phyloP scores from a whole-genome alignment of 2,797 vertebrate species.

The Sebastes variabilis region DNA sequence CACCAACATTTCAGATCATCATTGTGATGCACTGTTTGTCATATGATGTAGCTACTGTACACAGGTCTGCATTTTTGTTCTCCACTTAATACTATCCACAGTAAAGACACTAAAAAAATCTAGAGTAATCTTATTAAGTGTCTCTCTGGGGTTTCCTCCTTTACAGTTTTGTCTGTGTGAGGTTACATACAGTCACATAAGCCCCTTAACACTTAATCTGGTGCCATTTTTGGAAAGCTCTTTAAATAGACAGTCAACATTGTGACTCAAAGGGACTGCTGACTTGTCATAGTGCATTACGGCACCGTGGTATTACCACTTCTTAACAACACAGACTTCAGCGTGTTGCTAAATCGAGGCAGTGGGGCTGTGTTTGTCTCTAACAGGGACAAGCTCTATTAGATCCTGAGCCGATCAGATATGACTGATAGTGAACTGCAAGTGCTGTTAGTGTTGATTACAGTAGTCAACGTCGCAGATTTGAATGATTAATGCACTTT shows the following conservation, averaged over 20 bases:
- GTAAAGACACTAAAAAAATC: slow-evolving; percentile 1
- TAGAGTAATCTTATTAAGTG: slow-evolving; percentile 23
- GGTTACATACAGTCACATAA: slow-evolving; percentile 50
- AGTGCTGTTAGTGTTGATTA: neutral
- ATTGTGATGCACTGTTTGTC: neutral
- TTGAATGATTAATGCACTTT: neutral
- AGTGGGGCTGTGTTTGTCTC: neutral
- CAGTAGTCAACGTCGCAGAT: fast-evolving
- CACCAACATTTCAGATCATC: neutral
- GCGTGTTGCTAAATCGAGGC: slow-evolving; percentile 27
- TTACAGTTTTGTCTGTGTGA: slow-evolving; percentile 26
- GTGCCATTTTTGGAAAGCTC: slow-evolving; percentile 47
- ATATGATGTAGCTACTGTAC: neutral
- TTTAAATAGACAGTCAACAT: slow-evolving; percentile 53
- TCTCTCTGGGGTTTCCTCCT: slow-evolving; percentile 6
- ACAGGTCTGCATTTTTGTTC: neutral
- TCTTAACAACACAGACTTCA: slow-evolving; percentile 44
- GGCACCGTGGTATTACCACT: slow-evolving; percentile 28
- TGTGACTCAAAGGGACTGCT: slow-evolving; percentile 24
- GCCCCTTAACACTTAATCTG: slow-evolving; percentile 73
- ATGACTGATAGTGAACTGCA: neutral
- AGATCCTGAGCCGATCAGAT: slow-evolving; percentile 4
- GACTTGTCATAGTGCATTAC: slow-evolving; percentile 24
- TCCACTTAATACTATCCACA: neutral
- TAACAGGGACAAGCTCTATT: slow-evolving; percentile 8